Base-by-base conservation (phyloP, 2,888 invertebrate species). In the Smittia aterrima region DNA sequence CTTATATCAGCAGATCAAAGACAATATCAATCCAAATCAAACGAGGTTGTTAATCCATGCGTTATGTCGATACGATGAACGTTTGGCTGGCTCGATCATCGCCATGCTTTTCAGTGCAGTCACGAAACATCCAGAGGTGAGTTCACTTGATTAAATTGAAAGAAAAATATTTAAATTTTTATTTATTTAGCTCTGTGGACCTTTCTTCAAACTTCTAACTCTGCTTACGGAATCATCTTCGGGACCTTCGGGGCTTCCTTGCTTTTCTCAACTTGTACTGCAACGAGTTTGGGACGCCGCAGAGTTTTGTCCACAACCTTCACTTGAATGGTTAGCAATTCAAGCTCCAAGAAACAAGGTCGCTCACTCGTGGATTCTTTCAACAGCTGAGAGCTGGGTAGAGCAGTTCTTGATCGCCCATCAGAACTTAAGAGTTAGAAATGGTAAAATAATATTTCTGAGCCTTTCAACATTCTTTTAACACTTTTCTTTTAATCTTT, bases 1-100 rank as follows among this genome's bases (percentile, higher is more conserved):
- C 83, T 84, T 97, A 76, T 94, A 94, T 82, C 96, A 96, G 83
- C 96, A 96, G 85, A 95, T 96, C 71, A 91, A 95, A 77, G 97
- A 97, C 83, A 92, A 92, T 79, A 91, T 96, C 76, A 96, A 96
- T 84, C 85, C 95, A 54, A 91, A 93, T 80, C 95, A 96, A 84
- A 96, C 96, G 1, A 89, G 94, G 77, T 93, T 95, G 82, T 86
- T 97, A 75, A 93, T 96, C 77, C 95, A 95, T 83, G 94, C 95
- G 16, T 85, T 97, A 53, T 94, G 95, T 79, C 89, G 95, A 58
- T 95, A 94, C 88, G 95, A 96, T 83, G 95, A 95, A 79, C 87
- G 91, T 77, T 85, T 96, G 66, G 96, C 96, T 20, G 90, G 91
- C 79, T 92, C 92, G 81, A 92, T 97, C 71, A 91, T 96, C 72